phyloP scores from a whole-genome alignment of 2,113 vertebrate species.

The Mesocricetus auratus region DNA sequence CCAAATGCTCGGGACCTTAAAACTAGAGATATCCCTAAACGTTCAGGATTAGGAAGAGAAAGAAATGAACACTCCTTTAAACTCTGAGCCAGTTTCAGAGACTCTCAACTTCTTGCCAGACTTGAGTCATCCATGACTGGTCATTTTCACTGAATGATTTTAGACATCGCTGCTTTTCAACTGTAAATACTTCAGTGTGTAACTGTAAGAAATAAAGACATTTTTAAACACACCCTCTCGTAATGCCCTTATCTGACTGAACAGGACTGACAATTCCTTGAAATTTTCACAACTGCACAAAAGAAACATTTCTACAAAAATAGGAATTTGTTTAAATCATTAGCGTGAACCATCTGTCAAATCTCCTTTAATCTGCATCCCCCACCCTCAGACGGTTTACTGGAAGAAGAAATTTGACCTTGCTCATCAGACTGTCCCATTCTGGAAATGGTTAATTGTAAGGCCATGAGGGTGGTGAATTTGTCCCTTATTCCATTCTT shows the following conservation, averaged over 20 bases:
- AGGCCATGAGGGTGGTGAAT: background rate
- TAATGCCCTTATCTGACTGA: background rate
- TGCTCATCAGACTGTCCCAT: background rate
- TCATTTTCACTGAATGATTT: constrained; percentile 6
- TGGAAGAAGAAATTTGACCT: constrained; percentile 14
- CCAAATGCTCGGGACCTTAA: background rate
- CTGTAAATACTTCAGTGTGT: background rate
- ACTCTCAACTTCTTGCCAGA: background rate
- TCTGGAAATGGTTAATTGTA: background rate
- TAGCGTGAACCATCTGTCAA: background rate
- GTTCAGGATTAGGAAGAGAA: background rate
- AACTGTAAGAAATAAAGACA: constrained; percentile 24
- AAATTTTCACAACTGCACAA: background rate
- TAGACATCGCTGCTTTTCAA: background rate
- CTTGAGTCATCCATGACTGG: background rate
- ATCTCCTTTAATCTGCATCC: background rate
- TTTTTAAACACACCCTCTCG: background rate
- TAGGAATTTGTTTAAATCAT: background rate
- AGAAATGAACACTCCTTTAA: background rate
- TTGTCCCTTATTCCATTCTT: background rate
- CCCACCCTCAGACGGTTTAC: background rate
- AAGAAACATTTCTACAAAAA: background rate
- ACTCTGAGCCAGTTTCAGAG: background rate
- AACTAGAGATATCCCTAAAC: background rate
- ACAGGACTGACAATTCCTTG: background rate